Base-by-base conservation (phyloP, 2,113 vertebrate species). In the Australoheros scitulus region DNA sequence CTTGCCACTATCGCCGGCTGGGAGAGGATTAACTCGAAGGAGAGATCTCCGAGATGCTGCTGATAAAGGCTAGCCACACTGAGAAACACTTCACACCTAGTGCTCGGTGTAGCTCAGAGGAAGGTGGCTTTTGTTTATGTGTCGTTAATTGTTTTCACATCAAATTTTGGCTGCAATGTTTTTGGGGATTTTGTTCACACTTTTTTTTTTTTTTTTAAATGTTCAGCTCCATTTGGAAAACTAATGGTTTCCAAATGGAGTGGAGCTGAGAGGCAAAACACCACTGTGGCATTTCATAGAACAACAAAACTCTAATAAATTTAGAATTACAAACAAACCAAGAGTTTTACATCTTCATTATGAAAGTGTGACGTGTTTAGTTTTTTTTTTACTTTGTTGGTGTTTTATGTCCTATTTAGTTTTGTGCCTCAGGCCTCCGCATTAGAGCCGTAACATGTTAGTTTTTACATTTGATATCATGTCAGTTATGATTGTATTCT, bases 1-100 rank as follows among this genome's bases (percentile, higher is more conserved):
- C 88, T 77, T 4, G 63, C 89, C 80, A 83, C 90, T 87, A 94
- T 93, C 92, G 26, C 78, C 77, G n/a, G 77, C 58, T 55, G 74
- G 85, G 70, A 84, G 82, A 86, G 91, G 88, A 93, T 92, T 93
- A 94, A 88, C 89, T 92, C n/a, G 1, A 55, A 91, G 89, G 85
- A 88, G 82, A 80, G 87, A 91, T 92, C 91, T 84, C 11, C 1
- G 20, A 94, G 92, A 95, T 93, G 83, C 72, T 50, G 79, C 82
- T 43, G 93, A 95, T 95, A 92, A 88, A 85, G 43, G n/a, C 34
- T 1, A 58, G 81, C 77, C 18, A 61, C 8, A 50, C 43, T 83
- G 22, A 83, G 75, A 34, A 88, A 78, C 77, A 80, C 61, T 81
- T 92, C 79, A 13, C 75, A 84, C 78, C 80, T 81, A n/a, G 80